phyloP scores from a whole-genome alignment of 2,888 invertebrate species.

The Leptogaster cylindrica region DNA sequence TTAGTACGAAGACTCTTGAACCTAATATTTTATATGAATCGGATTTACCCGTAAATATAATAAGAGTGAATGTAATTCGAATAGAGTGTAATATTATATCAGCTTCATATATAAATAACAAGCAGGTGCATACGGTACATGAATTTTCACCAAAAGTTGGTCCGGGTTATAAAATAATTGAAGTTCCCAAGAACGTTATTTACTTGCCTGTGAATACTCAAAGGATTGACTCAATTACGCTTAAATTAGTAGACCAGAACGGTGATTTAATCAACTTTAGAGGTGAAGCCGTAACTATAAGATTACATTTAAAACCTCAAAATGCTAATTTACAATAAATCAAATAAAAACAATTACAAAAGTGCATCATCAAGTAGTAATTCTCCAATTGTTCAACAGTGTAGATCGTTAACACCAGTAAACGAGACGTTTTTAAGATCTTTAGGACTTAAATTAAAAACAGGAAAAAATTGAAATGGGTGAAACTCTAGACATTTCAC shows the following conservation, averaged over 20 bases:
- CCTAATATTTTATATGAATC: slow-evolving; percentile 50
- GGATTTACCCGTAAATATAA: slow-evolving; percentile 52
- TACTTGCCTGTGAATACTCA: slow-evolving; percentile 52
- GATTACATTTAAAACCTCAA: slow-evolving; percentile 47
- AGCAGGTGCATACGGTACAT: slow-evolving; percentile 51
- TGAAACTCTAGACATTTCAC: slow-evolving; percentile 16
- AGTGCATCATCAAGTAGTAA: not conserved
- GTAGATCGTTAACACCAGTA: slow-evolving; percentile 14
- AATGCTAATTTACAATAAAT: not conserved
- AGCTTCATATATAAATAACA: slow-evolving; percentile 45
- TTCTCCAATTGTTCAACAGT: not conserved
- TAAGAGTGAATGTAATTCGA: slow-evolving; percentile 48
- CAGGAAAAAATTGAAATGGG: too few relatives aligned
- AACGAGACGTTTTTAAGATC: slow-evolving; percentile 42
- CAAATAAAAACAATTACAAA: not conserved
- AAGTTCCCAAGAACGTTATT: slow-evolving; percentile 53
- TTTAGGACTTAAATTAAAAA: slow-evolving; percentile 41
- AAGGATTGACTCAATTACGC: slow-evolving; percentile 50
- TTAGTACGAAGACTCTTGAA: slow-evolving; percentile 6
- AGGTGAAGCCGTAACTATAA: slow-evolving; percentile 51
- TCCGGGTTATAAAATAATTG: slow-evolving; percentile 54
- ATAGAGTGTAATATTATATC: slow-evolving; percentile 43
- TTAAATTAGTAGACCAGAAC: slow-evolving; percentile 53
- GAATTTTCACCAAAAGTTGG: slow-evolving; percentile 53
- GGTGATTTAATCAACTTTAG: slow-evolving; percentile 53